phyloP scores from a whole-genome alignment of 2,113 vertebrate species.

The Myotis davidii region DNA sequence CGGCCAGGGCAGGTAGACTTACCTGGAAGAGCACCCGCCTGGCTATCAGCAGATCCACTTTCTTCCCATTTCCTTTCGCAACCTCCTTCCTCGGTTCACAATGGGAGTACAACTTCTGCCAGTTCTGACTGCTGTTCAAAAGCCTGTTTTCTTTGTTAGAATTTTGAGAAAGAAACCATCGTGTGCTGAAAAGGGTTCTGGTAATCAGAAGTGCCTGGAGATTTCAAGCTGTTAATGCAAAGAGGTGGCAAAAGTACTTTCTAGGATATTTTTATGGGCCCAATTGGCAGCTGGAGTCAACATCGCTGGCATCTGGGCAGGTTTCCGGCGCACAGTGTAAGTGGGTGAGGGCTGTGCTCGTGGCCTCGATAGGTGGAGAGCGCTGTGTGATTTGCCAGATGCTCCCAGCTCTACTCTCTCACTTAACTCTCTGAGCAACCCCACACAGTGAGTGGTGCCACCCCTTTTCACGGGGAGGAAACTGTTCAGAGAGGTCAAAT shows the following conservation, averaged over 20 bases:
- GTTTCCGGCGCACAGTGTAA: neutral
- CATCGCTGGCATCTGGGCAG: neutral
- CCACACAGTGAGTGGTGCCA: neutral
- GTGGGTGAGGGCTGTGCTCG: neutral
- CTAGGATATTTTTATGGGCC: conserved; percentile 63
- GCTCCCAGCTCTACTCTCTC: neutral
- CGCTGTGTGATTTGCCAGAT: too few species aligned
- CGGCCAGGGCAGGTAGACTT: conserved; percentile 70
- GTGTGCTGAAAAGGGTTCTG: conserved; percentile 8
- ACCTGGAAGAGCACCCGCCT: conserved; percentile 67
- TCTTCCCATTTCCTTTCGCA: conserved; percentile 71
- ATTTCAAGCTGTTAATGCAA: conserved; percentile 62
- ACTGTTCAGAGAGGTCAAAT: neutral
- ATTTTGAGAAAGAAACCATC: conserved; percentile 40
- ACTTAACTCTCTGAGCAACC: neutral
- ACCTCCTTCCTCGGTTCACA: conserved; percentile 76
- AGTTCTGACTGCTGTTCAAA: conserved; percentile 56
- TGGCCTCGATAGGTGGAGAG: neutral
- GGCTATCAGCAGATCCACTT: conserved; percentile 59
- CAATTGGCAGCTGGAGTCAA: conserved; percentile 47
- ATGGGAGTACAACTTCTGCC: conserved; percentile 60
- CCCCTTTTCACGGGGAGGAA: neutral
- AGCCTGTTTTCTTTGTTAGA: conserved; percentile 46
- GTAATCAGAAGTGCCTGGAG: conserved; percentile 60
- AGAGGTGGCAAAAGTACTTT: conserved; percentile 58